A percentile compares a stretch with the other conserved stretches of the same genome.
These are phyloP conservation scores for Acromyrmex charruanus DNA, from an alignment of 1,140 invertebrate genomes.

Conservation along the genomic window DNA sequence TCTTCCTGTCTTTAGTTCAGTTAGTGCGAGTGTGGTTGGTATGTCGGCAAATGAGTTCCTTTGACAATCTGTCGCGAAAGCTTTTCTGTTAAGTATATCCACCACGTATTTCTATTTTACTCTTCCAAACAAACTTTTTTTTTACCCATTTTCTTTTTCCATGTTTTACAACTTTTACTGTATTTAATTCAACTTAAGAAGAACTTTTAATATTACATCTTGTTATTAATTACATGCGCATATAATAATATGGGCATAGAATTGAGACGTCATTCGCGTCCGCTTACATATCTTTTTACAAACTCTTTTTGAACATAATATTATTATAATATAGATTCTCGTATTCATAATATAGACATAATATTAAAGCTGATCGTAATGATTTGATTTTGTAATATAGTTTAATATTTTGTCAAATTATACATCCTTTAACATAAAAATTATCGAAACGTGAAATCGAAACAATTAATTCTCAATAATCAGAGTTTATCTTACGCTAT, in stretches of 20 bases:
- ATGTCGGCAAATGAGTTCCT: constrained; percentile 36
- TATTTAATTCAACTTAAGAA: not conserved
- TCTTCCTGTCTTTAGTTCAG: constrained; percentile 23
- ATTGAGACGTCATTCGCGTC: not conserved
- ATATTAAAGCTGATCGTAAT: not conserved
- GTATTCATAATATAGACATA: not conserved
- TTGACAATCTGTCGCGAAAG: constrained; percentile 30
- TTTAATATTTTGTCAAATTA: not conserved
- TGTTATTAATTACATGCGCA: not conserved
- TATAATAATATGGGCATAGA: not conserved
- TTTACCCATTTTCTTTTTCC: not conserved
- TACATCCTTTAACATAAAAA: not conserved
- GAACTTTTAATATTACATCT: not conserved
- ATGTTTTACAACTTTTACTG: not conserved
- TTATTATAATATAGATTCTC: no score
- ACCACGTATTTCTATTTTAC: not conserved
- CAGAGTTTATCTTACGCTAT: not conserved
- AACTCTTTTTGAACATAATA: not conserved
- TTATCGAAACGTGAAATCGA: not conserved
- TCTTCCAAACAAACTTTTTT: constrained; percentile 4
- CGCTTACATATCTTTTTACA: not conserved
- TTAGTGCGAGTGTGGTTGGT: constrained; percentile 7
- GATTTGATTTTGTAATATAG: not conserved
- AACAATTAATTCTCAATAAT: not conserved
- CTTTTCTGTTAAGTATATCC: constrained; percentile 37